Base-by-base conservation (phyloP, 2,888 invertebrate species). In the Silvanus unidentatus region DNA sequence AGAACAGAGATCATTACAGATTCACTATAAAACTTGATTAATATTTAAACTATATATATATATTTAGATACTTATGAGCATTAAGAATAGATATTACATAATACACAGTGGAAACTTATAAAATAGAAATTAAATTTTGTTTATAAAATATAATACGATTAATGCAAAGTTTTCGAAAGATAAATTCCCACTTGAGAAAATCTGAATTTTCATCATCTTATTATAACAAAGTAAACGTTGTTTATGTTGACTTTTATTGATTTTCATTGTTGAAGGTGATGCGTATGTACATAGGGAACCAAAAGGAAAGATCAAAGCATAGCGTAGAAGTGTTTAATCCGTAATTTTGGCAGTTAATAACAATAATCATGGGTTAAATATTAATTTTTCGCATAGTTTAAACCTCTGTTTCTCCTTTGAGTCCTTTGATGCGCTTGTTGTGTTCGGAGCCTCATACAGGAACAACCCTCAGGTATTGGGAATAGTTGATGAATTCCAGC, bases 351-450 rank as follows among this genome's bases (percentile, higher is more conserved):
- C 59, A 62, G 60, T 62, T 62, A 62, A 66, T 65, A 62, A 63
- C 64, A 64, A 66, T 66, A 65, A 66, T 65, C 64, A 58, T 56
- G 59, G 60, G 65, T 61, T 59, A 66, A 65, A 66, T 67, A 69
- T 68, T 69, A 69, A 70, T 70, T 70, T 70, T 70, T 70, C 68
- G 66, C 69, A 70, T 70, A 70, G 69, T 70, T 70, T 62, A 63
- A 63, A 59, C 60, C 59, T 62, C 60, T 52, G 62, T 56, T 52
- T 51, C 49, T 55, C 57, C 58, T 57, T 59, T 58, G 56, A 57
- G 42, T 35, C 59, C 58, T 59, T 58, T 57, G 58, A 54, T 46
- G 52, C 48, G 48, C 53, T 53, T 58, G 57, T 57, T 58, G 57
- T 54, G 49, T 45, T 46, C 39, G 37, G 52, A 50, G 49, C 48